A percentile compares a stretch with the other conserved stretches of the same genome.
Conservation (phyloP, 1,140 invertebrate genomes). For the Sarcophaga peregrina region DNA sequence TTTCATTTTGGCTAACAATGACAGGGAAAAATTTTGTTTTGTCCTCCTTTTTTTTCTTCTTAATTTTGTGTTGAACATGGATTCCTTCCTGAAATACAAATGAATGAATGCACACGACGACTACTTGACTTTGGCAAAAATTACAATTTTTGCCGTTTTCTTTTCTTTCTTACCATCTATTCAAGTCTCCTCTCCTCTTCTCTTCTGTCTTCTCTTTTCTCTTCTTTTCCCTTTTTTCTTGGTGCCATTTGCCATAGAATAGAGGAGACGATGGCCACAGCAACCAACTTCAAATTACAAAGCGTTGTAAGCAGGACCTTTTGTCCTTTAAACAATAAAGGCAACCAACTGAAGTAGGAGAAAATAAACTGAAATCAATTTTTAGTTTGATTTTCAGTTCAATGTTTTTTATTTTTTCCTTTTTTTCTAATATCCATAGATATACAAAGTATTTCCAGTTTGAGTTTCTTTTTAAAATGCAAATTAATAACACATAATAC, state of each 20-base stretch:
- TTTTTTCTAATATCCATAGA: too few relatives aligned
- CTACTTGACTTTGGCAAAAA: conserved; percentile 20
- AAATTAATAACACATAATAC: too few relatives aligned
- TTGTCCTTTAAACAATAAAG: neutral
- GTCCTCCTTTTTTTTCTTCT: neutral
- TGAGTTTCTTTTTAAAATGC: too few relatives aligned
- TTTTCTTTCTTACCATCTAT: neutral
- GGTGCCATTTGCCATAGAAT: neutral
- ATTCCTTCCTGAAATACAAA: neutral
- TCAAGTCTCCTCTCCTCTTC: too few relatives aligned
- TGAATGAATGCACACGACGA: neutral
- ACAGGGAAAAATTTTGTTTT: neutral
- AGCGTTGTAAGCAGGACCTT: neutral
- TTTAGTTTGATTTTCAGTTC: too few relatives aligned
- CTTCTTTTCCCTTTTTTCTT: neutral
- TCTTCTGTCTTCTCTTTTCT: neutral
- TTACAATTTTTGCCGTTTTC: neutral
- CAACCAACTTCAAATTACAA: neutral
- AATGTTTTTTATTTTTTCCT: too few relatives aligned
- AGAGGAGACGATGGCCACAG: neutral
- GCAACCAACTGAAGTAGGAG: too few relatives aligned
- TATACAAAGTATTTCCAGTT: too few relatives aligned
- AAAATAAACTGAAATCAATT: too few relatives aligned
- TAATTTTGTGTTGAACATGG: neutral
- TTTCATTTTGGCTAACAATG: neutral